Evolutionary conservation across 2,888 invertebrate species (phyloP), one percentile per base, ranked within the genome.

Genomic region (Ectemnius lituratus): DNA sequence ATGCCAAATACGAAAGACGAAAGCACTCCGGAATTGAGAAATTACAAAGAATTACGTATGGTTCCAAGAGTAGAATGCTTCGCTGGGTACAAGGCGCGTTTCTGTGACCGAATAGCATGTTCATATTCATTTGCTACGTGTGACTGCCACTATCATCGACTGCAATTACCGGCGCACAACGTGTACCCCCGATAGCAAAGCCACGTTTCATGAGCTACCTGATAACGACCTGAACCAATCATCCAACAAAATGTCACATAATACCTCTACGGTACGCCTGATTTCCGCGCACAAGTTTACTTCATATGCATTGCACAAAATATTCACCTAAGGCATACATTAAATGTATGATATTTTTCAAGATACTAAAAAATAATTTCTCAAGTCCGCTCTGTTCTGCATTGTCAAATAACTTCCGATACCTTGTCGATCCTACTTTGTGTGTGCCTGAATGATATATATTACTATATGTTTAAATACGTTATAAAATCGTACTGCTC

Each of bases 31-130:
- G 47, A 45, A 57, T 14, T 46, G 20, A 46, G 37, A 20, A 56
- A 16, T 59, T 58, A 45, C 59, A 59, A 28, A 63, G 27, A 27
- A 52, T 72, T 27, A 52, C 37, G 46, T n/a, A 59, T 18, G 62
- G 66, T 71, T 37, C 14, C 20, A 18, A 47, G 58, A 72, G 58
- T 59, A 64, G 66, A 64, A 63, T 58, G 58, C 49, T 56, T 58
- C 66, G 71, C 67, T 76, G 69, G 78, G 75, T 78, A 63, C 67
- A 72, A 70, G 75, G 70, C 73, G 68, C 81, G 81, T 85, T 84
- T 87, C 87, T 87, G 88, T 88, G 87, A 85, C 83, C 80, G 86
- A 87, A 87, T 88, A 87, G 85, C 85, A 87, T 87, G 80, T 85
- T 80, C 83, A 79, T 82, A 80, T 85, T 84, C 84, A 81, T 85